Conservation (phyloP, 2,113 vertebrate species). For the Gobiocypris rarus region DNA sequence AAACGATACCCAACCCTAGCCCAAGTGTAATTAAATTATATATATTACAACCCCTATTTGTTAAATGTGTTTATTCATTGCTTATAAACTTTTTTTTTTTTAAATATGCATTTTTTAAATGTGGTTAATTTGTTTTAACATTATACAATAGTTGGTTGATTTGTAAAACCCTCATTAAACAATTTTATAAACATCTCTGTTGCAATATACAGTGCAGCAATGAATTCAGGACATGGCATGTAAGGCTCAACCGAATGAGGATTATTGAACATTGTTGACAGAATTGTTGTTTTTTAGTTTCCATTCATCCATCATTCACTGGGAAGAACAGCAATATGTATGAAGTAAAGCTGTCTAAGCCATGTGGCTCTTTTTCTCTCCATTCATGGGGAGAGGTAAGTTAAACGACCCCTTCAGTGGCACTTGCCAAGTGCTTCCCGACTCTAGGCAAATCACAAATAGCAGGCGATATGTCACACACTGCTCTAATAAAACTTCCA, state of each 20-base stretch:
- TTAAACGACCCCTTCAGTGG: conserved; percentile 33
- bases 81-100: neutral
- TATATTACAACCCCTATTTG: neutral
- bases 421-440: conserved; percentile 35
- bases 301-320: neutral
- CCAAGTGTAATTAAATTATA: no score
- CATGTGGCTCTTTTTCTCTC: conserved; percentile 11
- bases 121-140: neutral
- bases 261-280: neutral
- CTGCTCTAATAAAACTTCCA: conserved; percentile 55
- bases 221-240: neutral
- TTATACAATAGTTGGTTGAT: neutral
- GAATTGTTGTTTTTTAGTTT: neutral
- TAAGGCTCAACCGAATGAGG: neutral
- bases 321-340: conserved; percentile 8
- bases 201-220: neutral
- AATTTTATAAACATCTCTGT: neutral
- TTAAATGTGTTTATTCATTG: neutral
- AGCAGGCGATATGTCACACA: conserved; percentile 46
- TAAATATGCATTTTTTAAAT: neutral
- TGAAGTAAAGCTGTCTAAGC: neutral
- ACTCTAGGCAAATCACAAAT: conserved; percentile 49
- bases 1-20: no score
- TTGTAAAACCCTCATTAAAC: neutral
- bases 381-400: neutral